Evolutionary conservation across 2,888 invertebrate species (phyloP), one percentile per base, ranked within the genome.

Genomic region (Drosophila histrio): DNA sequence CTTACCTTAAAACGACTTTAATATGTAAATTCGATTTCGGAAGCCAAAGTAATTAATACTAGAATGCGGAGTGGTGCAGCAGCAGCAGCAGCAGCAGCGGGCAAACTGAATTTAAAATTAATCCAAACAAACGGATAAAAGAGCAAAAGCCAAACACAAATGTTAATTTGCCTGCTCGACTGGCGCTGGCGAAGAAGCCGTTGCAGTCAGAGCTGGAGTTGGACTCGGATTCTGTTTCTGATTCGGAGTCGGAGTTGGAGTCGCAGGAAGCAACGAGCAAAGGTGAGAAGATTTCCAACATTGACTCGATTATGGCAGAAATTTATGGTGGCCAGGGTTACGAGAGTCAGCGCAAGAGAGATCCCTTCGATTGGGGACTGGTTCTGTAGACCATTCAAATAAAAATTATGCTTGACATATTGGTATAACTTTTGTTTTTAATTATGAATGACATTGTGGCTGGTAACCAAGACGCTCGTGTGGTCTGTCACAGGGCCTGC

Each of bases 41-140:
- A 90, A 91, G 91, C 91, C 89, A 90, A 89, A 90, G 91, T 91
- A 91, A 91, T 91, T 91, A 91, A 91, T 91, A 91, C 90, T 83
- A 83, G 82, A 81, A 90, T 81, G 85, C 72, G 82, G 78, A 70
- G 61, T 46, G 63, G 57, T 8, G 36, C n/a, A 43, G 24, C 7
- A 72, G 62, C 73, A 59, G 69, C 77, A 56, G 63, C 47, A 41
- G 52, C 38, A 56, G 34, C 60, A 56, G 56, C 64, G 54, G 58
- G 59, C 70, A 78, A 71, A 72, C 86, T 89, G 88, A 86, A 89
- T 86, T 86, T 83, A 82, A 86, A 86, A 89, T 89, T 86, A 86
- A 86, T 89, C 88, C 89, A 89, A 88, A 87, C 89, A 89, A 88
- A 85, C 87, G 87, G 83, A 85, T 89, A 87, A 87, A 85, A 78